These are phyloP conservation scores for Monopterus albus DNA, from an alignment of 2,113 vertebrate genomes.

Conservation along the genomic window DNA sequence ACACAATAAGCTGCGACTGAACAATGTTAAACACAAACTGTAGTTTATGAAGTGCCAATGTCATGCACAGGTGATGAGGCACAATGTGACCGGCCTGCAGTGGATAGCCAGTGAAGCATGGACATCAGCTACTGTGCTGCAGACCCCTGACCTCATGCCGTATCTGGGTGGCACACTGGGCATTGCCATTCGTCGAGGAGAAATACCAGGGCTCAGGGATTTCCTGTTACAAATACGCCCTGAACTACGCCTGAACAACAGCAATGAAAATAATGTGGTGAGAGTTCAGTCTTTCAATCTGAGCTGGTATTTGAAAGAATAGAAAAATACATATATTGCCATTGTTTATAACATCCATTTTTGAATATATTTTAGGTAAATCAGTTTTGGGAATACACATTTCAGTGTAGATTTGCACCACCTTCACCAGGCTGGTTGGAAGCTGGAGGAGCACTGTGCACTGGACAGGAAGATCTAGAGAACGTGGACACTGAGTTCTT, in stretches of 20 bases:
- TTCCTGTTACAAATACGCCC: slow-evolving; percentile 40
- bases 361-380: slow-evolving; percentile 35
- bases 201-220: slow-evolving; percentile 49
- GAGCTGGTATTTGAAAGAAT: not conserved
- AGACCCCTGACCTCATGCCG: slow-evolving; percentile 48
- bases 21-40: no score
- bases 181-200: slow-evolving; percentile 72
- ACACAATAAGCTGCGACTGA: no score
- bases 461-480: slow-evolving; percentile 71
- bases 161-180: slow-evolving; percentile 55
- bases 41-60: no score
- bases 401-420: slow-evolving; percentile 52
- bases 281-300: not conserved
- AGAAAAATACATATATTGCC: no score
- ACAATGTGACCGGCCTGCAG: slow-evolving; percentile 73
- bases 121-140: slow-evolving; percentile 42
- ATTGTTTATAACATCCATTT: not conserved
- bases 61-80: slow-evolving; percentile 50
- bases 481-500: slow-evolving; percentile 48
- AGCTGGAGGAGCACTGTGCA: slow-evolving; percentile 47
- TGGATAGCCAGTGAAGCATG: slow-evolving; percentile 74
- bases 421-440: slow-evolving; percentile 21
- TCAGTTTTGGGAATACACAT: slow-evolving; percentile 61
- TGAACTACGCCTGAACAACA: slow-evolving; percentile 23
- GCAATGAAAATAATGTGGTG: slow-evolving; percentile 31